phyloP scores from a whole-genome alignment of 2,797 vertebrate species.

The Rhincodon typus region DNA sequence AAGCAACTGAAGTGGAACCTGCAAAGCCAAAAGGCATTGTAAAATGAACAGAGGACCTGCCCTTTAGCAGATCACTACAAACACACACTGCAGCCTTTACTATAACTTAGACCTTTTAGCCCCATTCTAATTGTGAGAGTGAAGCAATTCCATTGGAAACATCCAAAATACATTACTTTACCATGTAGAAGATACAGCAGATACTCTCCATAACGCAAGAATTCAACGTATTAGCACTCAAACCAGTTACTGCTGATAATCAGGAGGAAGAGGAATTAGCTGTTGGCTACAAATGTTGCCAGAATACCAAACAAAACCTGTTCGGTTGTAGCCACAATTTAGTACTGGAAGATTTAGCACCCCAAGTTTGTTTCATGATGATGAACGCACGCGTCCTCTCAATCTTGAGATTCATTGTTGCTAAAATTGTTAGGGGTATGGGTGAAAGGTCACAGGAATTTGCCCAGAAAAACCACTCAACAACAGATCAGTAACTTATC shows the following conservation, averaged over 20 bases:
- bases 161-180: neutral
- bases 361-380: neutral
- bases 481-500: neutral
- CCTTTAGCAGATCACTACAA: no score
- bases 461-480: neutral
- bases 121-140: neutral
- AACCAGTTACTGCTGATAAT: neutral
- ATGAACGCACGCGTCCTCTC: neutral
- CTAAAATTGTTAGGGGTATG: neutral
- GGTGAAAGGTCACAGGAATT: conserved; percentile 15
- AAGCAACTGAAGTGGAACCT: no score
- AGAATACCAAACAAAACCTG: neutral
- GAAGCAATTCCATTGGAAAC: neutral
- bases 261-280: no score
- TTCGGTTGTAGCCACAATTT: neutral
- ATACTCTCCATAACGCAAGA: neutral
- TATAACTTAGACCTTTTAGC: neutral
- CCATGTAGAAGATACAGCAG: neutral
- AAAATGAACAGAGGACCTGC: no score
- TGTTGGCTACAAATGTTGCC: neutral
- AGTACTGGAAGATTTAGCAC: neutral
- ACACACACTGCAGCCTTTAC: no score
- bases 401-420: neutral
- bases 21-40: no score
- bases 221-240: neutral